Percentiles rank a stretch among this genome's conserved stretches.
phyloP scores from a whole-genome alignment of 1,140 invertebrate species.

The Drosophila bocqueti region DNA sequence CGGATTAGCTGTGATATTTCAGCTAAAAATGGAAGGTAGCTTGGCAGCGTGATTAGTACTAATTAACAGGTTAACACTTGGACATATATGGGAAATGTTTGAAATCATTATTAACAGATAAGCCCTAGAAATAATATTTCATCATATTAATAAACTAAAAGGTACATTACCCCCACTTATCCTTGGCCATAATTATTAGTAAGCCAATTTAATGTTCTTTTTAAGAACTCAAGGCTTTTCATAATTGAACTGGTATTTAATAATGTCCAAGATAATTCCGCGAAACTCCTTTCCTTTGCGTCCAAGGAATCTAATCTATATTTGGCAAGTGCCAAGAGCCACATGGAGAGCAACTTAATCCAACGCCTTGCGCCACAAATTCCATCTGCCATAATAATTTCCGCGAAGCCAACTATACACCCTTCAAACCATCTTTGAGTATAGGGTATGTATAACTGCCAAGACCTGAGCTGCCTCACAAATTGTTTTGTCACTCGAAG shows the following conservation, averaged over 20 bases:
- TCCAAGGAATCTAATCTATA: conserved; percentile 19
- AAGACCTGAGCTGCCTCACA: conserved; percentile 55
- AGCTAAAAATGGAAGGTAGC: conserved; percentile 6
- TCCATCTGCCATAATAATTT: conserved; percentile 48
- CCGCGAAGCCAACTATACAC: conserved; percentile 34
- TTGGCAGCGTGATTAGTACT: not conserved
- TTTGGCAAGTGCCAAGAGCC: conserved; percentile 22
- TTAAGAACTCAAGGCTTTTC: not conserved
- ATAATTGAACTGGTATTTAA: conserved; percentile 19
- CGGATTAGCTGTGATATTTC: conserved; percentile 9
- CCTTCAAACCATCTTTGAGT: conserved; percentile 42
- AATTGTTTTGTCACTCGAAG: conserved; percentile 61
- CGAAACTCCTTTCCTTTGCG: not conserved
- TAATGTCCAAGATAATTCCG: conserved; percentile 9
- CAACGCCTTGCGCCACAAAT: conserved; percentile 16
- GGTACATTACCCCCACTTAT: not conserved
- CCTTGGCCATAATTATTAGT: not conserved
- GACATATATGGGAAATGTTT: not conserved
- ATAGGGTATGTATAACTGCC: conserved; percentile 17
- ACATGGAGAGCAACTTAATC: conserved; percentile 48
- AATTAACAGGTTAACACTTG: conserved; percentile 9
- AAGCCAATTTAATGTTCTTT: not conserved
- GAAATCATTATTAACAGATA: not conserved
- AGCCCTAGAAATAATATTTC: not conserved
- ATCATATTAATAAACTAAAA: not conserved